phyloP scores from a whole-genome alignment of 1,140 invertebrate species.

The Camponotus pennsylvanicus region DNA sequence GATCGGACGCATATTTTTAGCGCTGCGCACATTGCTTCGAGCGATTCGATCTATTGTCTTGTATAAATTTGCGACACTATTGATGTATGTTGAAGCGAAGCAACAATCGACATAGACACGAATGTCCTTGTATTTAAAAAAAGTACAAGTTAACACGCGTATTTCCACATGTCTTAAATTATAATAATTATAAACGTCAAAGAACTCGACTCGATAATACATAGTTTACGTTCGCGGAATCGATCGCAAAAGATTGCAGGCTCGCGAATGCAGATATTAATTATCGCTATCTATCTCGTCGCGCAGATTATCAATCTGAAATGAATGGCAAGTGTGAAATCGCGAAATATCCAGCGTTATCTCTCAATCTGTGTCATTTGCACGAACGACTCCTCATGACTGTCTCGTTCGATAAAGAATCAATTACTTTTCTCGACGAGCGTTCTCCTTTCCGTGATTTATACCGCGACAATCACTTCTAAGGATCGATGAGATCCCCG shows the following conservation, averaged over 20 bases:
- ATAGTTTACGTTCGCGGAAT: conserved; percentile 17
- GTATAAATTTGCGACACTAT: neutral
- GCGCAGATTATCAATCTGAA: conserved; percentile 16
- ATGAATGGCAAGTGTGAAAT: conserved; percentile 34
- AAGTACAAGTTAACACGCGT: conserved; percentile 11
- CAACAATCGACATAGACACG: neutral
- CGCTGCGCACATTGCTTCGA: neutral
- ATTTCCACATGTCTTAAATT: conserved; percentile 20
- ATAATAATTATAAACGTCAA: neutral
- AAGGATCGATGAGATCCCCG: conserved; percentile 54
- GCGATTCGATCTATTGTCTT: conserved; percentile 4
- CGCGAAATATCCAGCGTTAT: conserved; percentile 26
- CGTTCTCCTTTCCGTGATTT: conserved; percentile 66
- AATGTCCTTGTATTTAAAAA: neutral
- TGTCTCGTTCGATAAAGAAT: conserved; percentile 62
- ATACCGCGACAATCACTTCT: conserved; percentile 1
- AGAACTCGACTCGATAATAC: conserved; percentile 2
- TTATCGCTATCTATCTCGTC: conserved; percentile 34
- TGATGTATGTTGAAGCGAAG: neutral
- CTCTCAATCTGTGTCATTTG: conserved; percentile 55
- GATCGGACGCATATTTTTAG: conserved; percentile 35
- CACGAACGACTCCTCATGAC: conserved; percentile 13
- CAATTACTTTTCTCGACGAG: conserved; percentile 64
- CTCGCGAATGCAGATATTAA: neutral
- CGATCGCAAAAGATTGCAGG: neutral